These are phyloP conservation scores for Heliconius hortense DNA, from an alignment of 2,888 invertebrate genomes.

Conservation along the genomic window DNA sequence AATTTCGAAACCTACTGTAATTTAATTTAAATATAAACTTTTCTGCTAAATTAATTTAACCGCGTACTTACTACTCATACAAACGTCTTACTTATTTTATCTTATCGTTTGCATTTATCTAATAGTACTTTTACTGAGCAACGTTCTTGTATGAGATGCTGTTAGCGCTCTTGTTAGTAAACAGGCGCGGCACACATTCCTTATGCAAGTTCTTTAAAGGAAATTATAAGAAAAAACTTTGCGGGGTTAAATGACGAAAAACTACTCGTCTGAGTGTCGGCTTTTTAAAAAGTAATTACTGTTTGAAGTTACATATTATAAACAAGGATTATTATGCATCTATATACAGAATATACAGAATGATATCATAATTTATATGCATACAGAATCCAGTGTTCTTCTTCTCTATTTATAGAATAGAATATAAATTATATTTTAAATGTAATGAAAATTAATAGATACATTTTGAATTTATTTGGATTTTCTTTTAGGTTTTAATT, in stretches of 20 bases:
- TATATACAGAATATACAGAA: too few relatives aligned
- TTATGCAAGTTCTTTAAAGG: slow-evolving; percentile 30
- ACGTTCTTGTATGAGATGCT: slow-evolving; percentile 19
- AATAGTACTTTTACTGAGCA: slow-evolving; percentile 12
- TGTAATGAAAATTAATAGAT: too few relatives aligned
- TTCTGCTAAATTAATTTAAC: background rate
- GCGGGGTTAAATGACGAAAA: slow-evolving; percentile 21
- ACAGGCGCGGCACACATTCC: slow-evolving; percentile 38
- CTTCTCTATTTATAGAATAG: too few relatives aligned
- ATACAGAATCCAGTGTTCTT: too few relatives aligned
- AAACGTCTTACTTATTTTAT: background rate
- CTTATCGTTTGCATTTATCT: slow-evolving; percentile 14
- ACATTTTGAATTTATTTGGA: too few relatives aligned
- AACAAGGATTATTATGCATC: background rate
- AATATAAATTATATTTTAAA: too few relatives aligned
- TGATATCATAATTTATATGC: too few relatives aligned
- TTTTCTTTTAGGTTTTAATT: background rate
- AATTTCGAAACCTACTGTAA: too few relatives aligned
- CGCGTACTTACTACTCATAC: background rate
- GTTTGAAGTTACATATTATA: background rate
- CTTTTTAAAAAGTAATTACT: background rate
- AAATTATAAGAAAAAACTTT: slow-evolving; percentile 31
- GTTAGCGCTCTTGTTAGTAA: slow-evolving; percentile 36
- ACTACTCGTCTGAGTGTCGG: background rate
- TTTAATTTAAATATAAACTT: too few relatives aligned